These are phyloP conservation scores for Ophiothrix spiculata DNA, from an alignment of 35 echinoderm and acorn worm genomes.

Conservation along the genomic window DNA sequence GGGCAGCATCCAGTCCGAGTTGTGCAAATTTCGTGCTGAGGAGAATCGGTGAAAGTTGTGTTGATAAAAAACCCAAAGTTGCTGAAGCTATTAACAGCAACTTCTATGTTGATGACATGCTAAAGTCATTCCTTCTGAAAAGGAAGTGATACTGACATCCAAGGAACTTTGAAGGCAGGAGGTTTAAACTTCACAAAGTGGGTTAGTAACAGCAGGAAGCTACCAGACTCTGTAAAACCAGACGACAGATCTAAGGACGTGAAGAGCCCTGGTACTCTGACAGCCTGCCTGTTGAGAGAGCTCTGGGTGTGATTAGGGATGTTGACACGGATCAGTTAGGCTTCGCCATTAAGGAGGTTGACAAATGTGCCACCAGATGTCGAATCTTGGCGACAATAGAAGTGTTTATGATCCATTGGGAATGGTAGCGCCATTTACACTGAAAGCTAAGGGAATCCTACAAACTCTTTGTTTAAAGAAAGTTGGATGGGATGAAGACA, in stretches of 20 bases:
- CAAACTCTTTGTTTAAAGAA: slow-evolving; percentile 32
- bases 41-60: slow-evolving; percentile 14
- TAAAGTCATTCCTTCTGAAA: not conserved
- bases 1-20: slow-evolving; percentile 40
- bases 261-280: slow-evolving; percentile 16
- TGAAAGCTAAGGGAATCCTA: slow-evolving; percentile 43
- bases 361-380: slow-evolving; percentile 27
- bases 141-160: slow-evolving; percentile 2
- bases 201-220: slow-evolving; percentile 14
- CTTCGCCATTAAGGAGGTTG: slow-evolving; percentile 19
- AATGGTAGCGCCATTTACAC: slow-evolving; percentile 39
- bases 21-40: slow-evolving; percentile 50
- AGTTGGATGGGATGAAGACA: slow-evolving; percentile 45
- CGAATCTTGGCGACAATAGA: slow-evolving; percentile 45
- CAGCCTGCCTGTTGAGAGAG: slow-evolving; percentile 44
- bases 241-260: slow-evolving; percentile 30
- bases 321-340: slow-evolving; percentile 42
- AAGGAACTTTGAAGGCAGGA: slow-evolving; percentile 18
- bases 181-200: slow-evolving; percentile 33
- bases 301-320: slow-evolving; percentile 49
- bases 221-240: slow-evolving; percentile 24
- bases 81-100: slow-evolving; percentile 23
- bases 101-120: slow-evolving; percentile 64
- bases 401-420: slow-evolving; percentile 73
- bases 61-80: not conserved